Evolutionary conservation across 1,140 invertebrate species (phyloP), one percentile per base, ranked within the genome.

Genomic region (Trachymyrmex cornetzi): DNA sequence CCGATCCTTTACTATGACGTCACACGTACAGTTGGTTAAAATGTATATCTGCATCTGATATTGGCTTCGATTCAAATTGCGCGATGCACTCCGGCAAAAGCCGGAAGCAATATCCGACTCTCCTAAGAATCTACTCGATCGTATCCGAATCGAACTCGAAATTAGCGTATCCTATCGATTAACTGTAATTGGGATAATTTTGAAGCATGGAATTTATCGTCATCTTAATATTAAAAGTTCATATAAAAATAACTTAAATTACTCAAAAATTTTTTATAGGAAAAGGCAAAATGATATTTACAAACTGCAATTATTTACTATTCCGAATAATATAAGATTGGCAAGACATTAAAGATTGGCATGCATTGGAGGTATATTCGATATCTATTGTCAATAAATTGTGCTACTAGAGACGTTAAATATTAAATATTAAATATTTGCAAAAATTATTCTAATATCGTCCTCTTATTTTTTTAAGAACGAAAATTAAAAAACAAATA

Each of bases 1-100:
- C 4, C 50, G 48, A 69, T n/a, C 30, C 34, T 48, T 67, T 44
- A 24, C n/a, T 24, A 30, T 57, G 53, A 82, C 34, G 53, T 82
- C 80, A 72, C 27, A 59, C 12, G 34, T 44, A 22, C 34, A 57
- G 27, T 50, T 34, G 66, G 50, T 72, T 44, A 72, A 72, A 72
- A 72, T 82, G 24, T 24, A 81, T 81, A 81, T 81, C 66, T 55
- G 63, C 34, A 22, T 59, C 27, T 34, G 30, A 72, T 82, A 48
- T 82, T 72, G 55, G 38, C 67, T 74, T 12, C 34, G 24, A 16
- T 22, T 82, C 22, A 81, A 71, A 24, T 57, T 11, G 34, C 22
- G 48, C 50, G 19, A 22, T 24, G 27, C 77, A 71, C 16, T 81
- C 79, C 53, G 24, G 24, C 53, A 53, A 71, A 24, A 72, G 50